Conservation (phyloP, 2,113 vertebrate genomes). For the Procapra przewalskii region DNA sequence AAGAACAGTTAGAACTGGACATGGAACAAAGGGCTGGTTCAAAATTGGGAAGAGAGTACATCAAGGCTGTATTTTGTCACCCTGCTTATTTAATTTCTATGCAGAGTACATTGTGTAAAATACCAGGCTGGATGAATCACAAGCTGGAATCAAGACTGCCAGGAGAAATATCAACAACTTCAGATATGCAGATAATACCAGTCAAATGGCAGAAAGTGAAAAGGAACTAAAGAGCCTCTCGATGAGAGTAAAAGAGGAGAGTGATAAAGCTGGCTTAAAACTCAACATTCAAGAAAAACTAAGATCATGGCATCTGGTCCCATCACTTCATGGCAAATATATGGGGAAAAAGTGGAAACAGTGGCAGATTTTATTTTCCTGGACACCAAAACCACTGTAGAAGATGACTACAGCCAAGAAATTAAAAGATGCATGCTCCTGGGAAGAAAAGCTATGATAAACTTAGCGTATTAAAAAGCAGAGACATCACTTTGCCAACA, state of each 20-base stretch:
- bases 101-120: background rate
- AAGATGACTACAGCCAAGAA: background rate
- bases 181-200: background rate
- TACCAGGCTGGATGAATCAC: background rate
- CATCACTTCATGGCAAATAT: background rate
- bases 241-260: background rate
- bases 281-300: background rate
- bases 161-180: background rate
- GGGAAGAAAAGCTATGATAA: too few relatives aligned
- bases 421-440: too few relatives aligned
- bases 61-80: background rate
- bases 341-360: background rate
- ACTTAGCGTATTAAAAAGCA: too few relatives aligned
- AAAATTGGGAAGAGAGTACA: background rate
- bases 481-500: too few relatives aligned
- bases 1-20: background rate
- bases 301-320: background rate
- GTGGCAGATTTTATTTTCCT: background rate
- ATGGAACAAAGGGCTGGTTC: background rate
- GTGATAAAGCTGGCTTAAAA: background rate
- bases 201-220: background rate
- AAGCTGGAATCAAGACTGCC: background rate
- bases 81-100: background rate
- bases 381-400: background rate
- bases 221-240: background rate